Evolutionary conservation across 2,888 invertebrate genomes (phyloP), one percentile per base, ranked within the genome.

Genomic region (Callimorpha dominula): DNA sequence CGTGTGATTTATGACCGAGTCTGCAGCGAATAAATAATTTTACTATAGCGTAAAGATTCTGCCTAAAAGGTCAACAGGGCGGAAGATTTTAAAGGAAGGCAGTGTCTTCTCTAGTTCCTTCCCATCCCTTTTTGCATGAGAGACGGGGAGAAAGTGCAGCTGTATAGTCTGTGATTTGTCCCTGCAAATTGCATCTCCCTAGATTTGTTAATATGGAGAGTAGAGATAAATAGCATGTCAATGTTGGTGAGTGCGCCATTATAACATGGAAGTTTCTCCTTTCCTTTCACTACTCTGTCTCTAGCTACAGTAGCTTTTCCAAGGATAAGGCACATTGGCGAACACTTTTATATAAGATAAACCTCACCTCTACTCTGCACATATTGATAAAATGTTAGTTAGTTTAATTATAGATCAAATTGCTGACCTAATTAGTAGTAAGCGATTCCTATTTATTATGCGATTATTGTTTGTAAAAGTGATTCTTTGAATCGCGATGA

Each of bases 401-500:
- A 83, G 79, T 81, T 81, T 78, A 83, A 81, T 79, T 79, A 71
- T 80, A 75, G 74, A 81, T 75, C 77, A 78, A 80, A 68, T 78
- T 79, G 57, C 75, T 71, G 70, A 78, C 68, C 60, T 74, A 73
- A 15, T 65, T 77, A 81, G 65, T 72, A 64, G 49, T 81, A 73
- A 76, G 70, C 31, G 31, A 31, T 57, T 57, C 5, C n/a, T 57
- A 60, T 14, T 72, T 68, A 43, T 67, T 50, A 9, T 15, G 20
- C 31, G 40, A 17, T 17, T 31, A 31, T n/a, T 54, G 54, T 50
- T 40, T 40, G 31, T 62, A 11, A 14, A 40, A 40, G 15, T 40
- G 50, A 65, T 50, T 50, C 31, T 11, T 50, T 50, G 9, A 40
- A 57, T 57, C 11, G 9, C 11, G 1, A 15, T 15, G 15, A 31